phyloP scores from a whole-genome alignment of 2,797 vertebrate species.

The Glyptemys insculpta region DNA sequence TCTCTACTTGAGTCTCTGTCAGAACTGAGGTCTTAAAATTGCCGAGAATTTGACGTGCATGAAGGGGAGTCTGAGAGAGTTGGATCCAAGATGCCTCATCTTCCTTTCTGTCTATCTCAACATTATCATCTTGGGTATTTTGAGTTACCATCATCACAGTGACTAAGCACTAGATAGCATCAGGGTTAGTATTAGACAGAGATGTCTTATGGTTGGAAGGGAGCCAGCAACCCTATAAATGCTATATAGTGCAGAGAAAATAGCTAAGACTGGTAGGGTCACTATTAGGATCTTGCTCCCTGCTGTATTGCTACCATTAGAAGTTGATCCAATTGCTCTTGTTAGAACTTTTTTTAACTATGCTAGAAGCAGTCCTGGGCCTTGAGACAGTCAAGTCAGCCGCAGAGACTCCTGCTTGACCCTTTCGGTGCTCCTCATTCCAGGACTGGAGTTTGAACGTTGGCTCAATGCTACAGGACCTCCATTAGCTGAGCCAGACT shows the following conservation, averaged over 20 bases:
- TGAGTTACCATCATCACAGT: neutral
- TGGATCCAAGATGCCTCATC: neutral
- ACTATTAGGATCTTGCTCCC: neutral
- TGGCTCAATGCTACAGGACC: slow-evolving; percentile 92
- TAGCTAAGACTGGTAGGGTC: neutral
- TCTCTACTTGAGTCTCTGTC: neutral
- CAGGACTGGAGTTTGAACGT: slow-evolving; percentile 95
- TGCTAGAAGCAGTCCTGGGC: neutral
- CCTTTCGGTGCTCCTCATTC: slow-evolving; percentile 31
- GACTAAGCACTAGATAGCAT: neutral
- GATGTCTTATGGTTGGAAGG: neutral
- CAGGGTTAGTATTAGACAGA: neutral
- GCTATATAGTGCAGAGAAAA: neutral
- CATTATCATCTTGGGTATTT: accelerated
- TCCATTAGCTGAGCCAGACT: slow-evolving; percentile 91
- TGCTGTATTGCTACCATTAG: neutral
- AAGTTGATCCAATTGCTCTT: slow-evolving; percentile 17
- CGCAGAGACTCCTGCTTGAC: slow-evolving; percentile 1
- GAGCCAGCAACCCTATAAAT: neutral
- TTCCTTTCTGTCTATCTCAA: neutral
- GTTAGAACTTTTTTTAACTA: slow-evolving; percentile 25
- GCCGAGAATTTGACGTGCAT: neutral
- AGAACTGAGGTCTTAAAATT: neutral
- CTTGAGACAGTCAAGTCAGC: slow-evolving; percentile 17
- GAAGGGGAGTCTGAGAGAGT: neutral